Evolutionary conservation across 2,113 vertebrate genomes (phyloP).

Genomic region (Toxotes chatareus): DNA sequence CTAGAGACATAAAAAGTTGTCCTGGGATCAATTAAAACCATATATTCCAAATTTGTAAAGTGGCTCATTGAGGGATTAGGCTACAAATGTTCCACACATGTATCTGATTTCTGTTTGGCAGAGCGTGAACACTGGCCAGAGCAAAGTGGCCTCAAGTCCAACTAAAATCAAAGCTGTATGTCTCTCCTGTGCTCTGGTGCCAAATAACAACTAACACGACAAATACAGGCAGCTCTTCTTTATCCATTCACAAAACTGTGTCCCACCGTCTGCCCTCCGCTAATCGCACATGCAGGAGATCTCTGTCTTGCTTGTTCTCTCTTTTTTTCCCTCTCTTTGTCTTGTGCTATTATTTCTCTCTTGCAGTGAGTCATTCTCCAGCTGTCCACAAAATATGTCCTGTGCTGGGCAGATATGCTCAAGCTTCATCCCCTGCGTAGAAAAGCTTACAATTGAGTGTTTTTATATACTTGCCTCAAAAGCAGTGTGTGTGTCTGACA

Average conservation of each 20-base stretch:
- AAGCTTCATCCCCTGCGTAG: constrained; percentile 64
- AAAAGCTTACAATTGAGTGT: constrained; percentile 67
- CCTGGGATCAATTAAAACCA: constrained; percentile 45
- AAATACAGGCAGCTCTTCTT: constrained; percentile 27
- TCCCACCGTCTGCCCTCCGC: background rate
- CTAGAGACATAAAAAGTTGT: constrained; percentile 23
- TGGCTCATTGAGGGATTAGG: constrained; percentile 51
- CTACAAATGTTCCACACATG: constrained; percentile 67
- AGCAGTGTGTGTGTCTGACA: constrained; percentile 48
- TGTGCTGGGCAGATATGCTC: constrained; percentile 49
- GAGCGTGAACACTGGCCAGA: constrained; percentile 40
- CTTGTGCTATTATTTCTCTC: constrained; percentile 38
- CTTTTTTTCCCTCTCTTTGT: constrained; percentile 12
- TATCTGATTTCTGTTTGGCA: constrained; percentile 49
- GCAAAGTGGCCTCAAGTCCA: constrained; percentile 40
- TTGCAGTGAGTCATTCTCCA: constrained; percentile 74
- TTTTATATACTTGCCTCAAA: constrained; percentile 68
- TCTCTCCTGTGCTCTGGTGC: constrained; percentile 31
- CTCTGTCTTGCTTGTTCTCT: constrained; percentile 24
- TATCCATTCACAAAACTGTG: constrained; percentile 28
- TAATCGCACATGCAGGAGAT: constrained; percentile 19
- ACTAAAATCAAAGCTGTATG: constrained; percentile 46
- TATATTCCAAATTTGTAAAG: constrained; percentile 63
- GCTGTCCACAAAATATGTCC: constrained; percentile 73
- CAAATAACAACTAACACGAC: constrained; percentile 47